Conservation (phyloP, 2,113 vertebrate genomes). For the Origma solitaria region DNA sequence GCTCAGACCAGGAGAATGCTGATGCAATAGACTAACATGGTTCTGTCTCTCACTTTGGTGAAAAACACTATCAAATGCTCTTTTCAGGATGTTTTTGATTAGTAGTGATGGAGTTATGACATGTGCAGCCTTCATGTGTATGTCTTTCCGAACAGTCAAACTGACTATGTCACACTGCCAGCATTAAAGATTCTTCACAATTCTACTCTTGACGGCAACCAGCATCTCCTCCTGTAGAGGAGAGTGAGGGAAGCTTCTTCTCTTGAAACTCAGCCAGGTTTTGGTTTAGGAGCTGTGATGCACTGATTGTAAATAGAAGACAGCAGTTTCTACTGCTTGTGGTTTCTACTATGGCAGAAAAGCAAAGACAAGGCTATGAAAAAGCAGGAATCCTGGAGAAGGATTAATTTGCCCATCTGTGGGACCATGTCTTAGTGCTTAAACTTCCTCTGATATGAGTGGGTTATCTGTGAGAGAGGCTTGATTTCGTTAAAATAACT, state of each 20-base stretch:
- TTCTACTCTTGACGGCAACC: neutral
- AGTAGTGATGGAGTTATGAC: neutral
- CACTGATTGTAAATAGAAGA: neutral
- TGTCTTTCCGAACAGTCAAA: neutral
- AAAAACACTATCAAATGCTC: neutral
- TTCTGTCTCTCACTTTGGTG: neutral
- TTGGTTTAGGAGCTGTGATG: neutral
- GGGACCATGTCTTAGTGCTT: neutral
- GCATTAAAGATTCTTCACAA: neutral
- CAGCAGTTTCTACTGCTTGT: neutral
- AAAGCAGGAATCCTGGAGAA: neutral
- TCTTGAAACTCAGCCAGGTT: neutral
- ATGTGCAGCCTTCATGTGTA: neutral
- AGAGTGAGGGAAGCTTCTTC: neutral
- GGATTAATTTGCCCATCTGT: neutral
- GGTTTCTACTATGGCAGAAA: neutral
- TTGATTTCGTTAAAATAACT: neutral
- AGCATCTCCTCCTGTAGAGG: neutral
- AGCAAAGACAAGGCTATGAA: neutral
- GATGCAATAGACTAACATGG: neutral
- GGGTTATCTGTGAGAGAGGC: fast-evolving
- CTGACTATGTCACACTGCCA: neutral
- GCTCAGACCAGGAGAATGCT: neutral
- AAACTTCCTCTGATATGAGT: neutral
- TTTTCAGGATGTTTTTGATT: neutral